Evolutionary conservation across 2,888 invertebrate genomes (phyloP), one percentile per base, ranked within the genome.

Genomic region (Drosophila longiperda): DNA sequence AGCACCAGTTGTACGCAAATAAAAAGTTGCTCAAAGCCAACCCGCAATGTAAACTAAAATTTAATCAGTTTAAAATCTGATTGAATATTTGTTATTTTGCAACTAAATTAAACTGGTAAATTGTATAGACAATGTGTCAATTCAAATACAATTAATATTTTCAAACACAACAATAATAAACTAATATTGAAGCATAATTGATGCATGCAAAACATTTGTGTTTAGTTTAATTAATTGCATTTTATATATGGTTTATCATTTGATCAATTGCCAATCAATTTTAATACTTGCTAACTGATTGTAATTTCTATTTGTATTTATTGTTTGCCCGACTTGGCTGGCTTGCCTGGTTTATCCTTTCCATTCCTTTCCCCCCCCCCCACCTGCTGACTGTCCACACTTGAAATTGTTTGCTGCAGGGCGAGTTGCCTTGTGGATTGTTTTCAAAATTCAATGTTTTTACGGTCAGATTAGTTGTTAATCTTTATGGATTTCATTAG

Each of bases 401-500:
- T 12, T n/a, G 1, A 29, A 15, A 32, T 4, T 20, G 20, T 11
- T 40, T 48, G 50, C 23, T 50, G 26, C n/a, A 36, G 48, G 34
- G 29, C 15, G 29, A 34, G 29, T 49, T 52, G 58, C 45, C 58
- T 45, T 57, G 54, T 53, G 57, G n/a, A 57, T 55, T 33, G 52
- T 50, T 66, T 70, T 58, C 15, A 34, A 64, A 73, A 59, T 54
- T 75, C 63, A 72, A 73, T 70, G 52, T 62, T 76, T 66, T 42
- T 66, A 54, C 63, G 66, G 53, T 75, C 72, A 64, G 68, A 77
- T 86, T 87, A 78, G 54, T 69, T 83, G 61, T 38, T 53, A 79
- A 83, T 73, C 72, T 64, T 53, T 62, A 80, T 73, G 83, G 87
- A 80, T 83, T 77, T 71, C 70, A 80, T 83, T 77, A 63, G 62